Evolutionary conservation across 2,113 vertebrate species (phyloP), one percentile per base, ranked within the genome.

Genomic region (Tachycineta bicolor): DNA sequence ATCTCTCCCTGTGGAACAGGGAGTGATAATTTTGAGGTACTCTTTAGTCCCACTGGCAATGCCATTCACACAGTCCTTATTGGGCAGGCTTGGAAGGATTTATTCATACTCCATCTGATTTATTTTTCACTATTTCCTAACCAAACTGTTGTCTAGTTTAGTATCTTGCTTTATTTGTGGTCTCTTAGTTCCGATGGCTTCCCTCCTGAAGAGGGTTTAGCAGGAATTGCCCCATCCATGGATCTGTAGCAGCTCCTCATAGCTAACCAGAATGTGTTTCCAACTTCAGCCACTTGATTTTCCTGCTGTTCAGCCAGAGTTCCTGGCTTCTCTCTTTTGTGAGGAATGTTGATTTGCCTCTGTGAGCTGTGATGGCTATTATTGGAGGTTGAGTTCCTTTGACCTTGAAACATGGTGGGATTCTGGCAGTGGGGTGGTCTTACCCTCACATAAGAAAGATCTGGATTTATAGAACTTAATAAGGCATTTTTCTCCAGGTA

Each of bases 271-370:
- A 85, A 33, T 0, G 2, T 4, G 4, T 60, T 44, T 74, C 18
- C 41, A 39, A 5, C 44, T 31, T 46, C 23, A 56, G 0, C 1
- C 50, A 29, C 29, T 11, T 1, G 1, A 6, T 39, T 78, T n/a
- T 56, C 63, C 25, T 64, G 15, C 55, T 60, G 16, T 28, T 25
- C 2, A 2, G 17, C 28, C 37, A 37, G 37, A 37, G 23, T 26
- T 78, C 22, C 33, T 59, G n/a, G n/a, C 37, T 76, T n/a, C 46
- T 69, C 12, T 5, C 31, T 49, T 58, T 62, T 44, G 31, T 39
- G 26, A 53, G 43, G 62, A 78, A 67, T 29, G 11, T 15, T 1
- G 0, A 74, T 62, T 74, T 71, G 5, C 33, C 14, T 83, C 69
- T 31, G 5, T 0, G 0, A 78, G 59, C 44, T 37, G 20, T 58